Percentiles rank a stretch among this genome's conserved stretches.
phyloP scores from a whole-genome alignment of 2,797 vertebrate species.

The Eulemur albifrons region DNA sequence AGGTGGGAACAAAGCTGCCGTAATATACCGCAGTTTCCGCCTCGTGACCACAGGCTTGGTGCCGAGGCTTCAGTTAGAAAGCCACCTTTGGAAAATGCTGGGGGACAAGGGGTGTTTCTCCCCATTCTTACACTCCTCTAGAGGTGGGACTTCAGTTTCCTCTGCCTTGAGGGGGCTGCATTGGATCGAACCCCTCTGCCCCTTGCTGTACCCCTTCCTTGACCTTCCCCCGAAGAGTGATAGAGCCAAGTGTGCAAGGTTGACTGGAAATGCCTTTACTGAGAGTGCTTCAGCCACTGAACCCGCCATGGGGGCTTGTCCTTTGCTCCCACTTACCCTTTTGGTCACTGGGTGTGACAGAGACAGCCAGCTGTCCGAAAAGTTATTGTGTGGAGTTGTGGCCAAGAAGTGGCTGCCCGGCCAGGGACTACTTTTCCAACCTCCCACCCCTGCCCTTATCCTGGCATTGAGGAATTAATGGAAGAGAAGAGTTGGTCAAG shows the following conservation, averaged over 20 bases:
- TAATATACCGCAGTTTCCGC: not conserved
- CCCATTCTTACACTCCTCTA: not conserved
- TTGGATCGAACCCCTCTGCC: fast-evolving
- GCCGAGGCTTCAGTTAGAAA: not conserved
- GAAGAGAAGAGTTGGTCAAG: not conserved
- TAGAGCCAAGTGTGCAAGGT: not conserved
- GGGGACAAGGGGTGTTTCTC: not conserved
- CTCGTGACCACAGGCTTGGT: not conserved
- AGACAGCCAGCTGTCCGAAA: not conserved
- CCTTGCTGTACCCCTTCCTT: fast-evolving
- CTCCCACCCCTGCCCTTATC: not conserved
- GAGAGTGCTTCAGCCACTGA: not conserved
- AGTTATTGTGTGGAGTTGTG: too few species aligned
- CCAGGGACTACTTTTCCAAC: not conserved
- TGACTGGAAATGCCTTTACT: not conserved
- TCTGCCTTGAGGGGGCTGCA: not conserved
- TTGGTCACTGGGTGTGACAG: not conserved
- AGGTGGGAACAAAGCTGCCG: not conserved
- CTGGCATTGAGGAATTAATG: not conserved
- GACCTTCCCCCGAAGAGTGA: not conserved
- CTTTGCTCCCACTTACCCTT: not conserved
- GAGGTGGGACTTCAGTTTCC: not conserved
- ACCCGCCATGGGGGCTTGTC: not conserved
- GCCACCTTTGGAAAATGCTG: not conserved
- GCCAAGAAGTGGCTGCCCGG: not conserved